Conservation (phyloP, 2,113 vertebrate species). For the Psilopsiagon aurifrons region DNA sequence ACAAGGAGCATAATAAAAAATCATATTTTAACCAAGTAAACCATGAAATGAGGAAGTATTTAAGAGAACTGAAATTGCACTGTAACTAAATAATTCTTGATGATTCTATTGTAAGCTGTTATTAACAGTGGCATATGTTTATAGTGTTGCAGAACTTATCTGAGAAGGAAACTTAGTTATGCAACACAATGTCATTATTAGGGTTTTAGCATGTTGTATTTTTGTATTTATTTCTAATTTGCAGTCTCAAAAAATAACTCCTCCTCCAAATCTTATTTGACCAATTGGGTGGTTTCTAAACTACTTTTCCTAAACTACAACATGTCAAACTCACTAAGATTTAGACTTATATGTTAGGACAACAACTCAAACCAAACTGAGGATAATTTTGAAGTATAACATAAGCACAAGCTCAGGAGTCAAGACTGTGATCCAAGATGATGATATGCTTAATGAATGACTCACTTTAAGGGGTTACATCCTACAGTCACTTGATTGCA, state of each 20-base stretch:
- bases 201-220: background rate
- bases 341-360: background rate
- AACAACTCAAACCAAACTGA: background rate
- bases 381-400: background rate
- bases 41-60: background rate
- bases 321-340: background rate
- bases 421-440: background rate
- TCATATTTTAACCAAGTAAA: background rate
- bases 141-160: conserved; percentile 4
- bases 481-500: background rate
- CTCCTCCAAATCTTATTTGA: background rate
- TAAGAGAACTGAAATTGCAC: background rate
- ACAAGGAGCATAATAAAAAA: background rate
- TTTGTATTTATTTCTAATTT: background rate
- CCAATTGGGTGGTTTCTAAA: background rate
- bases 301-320: background rate
- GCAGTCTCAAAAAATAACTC: background rate
- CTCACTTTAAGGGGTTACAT: background rate
- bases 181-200: background rate
- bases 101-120: background rate
- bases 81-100: background rate
- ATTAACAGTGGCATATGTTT: background rate
- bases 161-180: conserved; percentile 6
- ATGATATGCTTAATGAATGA: background rate
- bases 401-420: background rate